These are phyloP conservation scores for Scophthalmus maximus DNA, from an alignment of 2,113 vertebrate genomes.

Conservation along the genomic window DNA sequence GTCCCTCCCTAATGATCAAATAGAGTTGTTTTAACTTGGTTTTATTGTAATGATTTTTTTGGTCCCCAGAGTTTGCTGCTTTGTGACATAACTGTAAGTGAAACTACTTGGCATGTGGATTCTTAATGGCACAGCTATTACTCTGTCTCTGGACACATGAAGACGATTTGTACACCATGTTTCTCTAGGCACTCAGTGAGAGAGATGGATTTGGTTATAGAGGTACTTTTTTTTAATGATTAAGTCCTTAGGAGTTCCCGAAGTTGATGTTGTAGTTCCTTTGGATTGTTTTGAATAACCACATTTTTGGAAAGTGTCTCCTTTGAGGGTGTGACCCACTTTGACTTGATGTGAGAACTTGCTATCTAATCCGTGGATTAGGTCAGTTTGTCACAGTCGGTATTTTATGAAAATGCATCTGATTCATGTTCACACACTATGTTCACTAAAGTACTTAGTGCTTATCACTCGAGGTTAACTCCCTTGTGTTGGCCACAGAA, in stretches of 20 bases:
- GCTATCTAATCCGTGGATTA: slow-evolving; percentile 67
- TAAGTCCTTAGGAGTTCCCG: slow-evolving; percentile 45
- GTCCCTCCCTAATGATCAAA: too few relatives aligned
- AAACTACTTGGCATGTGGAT: too few relatives aligned
- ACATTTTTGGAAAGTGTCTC: slow-evolving; percentile 61
- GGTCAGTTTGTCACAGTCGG: slow-evolving; percentile 36
- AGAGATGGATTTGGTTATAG: not conserved
- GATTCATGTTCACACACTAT: slow-evolving; percentile 47
- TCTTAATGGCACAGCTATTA: too few relatives aligned
- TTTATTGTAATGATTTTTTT: too few relatives aligned
- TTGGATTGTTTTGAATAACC: slow-evolving; percentile 56
- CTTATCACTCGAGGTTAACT: slow-evolving; percentile 56
- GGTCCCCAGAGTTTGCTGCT: too few relatives aligned
- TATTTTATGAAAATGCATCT: slow-evolving; percentile 49
- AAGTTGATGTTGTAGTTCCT: slow-evolving; percentile 44
- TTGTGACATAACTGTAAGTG: too few relatives aligned
- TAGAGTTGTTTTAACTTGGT: too few relatives aligned
- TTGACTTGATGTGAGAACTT: slow-evolving; percentile 66
- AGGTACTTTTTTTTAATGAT: slow-evolving; percentile 42
- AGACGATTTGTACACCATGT: slow-evolving; percentile 31
- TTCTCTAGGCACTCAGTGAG: slow-evolving; percentile 25
- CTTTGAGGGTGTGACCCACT: slow-evolving; percentile 35
- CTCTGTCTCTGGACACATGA: too few relatives aligned
- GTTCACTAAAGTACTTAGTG: slow-evolving; percentile 47
- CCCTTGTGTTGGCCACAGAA: slow-evolving; percentile 46